Evolutionary conservation across 2,888 invertebrate species (phyloP), one percentile per base, ranked within the genome.

Genomic region (Apoderus coryli): DNA sequence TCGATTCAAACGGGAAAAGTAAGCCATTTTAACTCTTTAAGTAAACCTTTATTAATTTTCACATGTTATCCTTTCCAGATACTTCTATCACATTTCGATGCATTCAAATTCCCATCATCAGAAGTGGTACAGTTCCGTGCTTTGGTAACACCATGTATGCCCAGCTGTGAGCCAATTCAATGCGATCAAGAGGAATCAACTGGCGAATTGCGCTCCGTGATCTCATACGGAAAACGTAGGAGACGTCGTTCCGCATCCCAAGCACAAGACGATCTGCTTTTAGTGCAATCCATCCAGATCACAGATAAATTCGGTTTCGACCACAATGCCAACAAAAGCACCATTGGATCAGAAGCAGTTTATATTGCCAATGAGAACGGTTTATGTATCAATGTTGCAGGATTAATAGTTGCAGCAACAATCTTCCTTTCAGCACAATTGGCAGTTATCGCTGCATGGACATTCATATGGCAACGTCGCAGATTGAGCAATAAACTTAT

Each of bases 41-140:
- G n/a, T n/a, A n/a, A n/a, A n/a, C n/a, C n/a, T n/a, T n/a, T n/a
- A n/a, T n/a, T n/a, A n/a, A n/a, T n/a, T n/a, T n/a, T n/a, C n/a
- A n/a, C n/a, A n/a, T n/a, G 11, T n/a, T 16, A 22, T 27, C 13
- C 22, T 54, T 59, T 61, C 26, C 69, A 82, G 77, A 72, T 82
- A 46, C 64, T 90, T 38, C 63, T 88, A 37, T 88, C 89, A 30
- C 80, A 85, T 61, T 90, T 92, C 62, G 90, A 90, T 57, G 90
- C 90, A 19, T 92, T 92, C 71, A 90, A 92, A 59, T 92, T 92
- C 67, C 90, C 90, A 24, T 88, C 88, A 28, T 88, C 88, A 9
- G 89, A 90, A 56, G 80, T 88, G 25, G 90, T 92, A 2, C 90
- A 90, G 56, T 92, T 92, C 75, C 75, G 89, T 39, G 90, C 90